phyloP scores from a whole-genome alignment of 2,797 vertebrate species.

The Spinus olivaceus region DNA sequence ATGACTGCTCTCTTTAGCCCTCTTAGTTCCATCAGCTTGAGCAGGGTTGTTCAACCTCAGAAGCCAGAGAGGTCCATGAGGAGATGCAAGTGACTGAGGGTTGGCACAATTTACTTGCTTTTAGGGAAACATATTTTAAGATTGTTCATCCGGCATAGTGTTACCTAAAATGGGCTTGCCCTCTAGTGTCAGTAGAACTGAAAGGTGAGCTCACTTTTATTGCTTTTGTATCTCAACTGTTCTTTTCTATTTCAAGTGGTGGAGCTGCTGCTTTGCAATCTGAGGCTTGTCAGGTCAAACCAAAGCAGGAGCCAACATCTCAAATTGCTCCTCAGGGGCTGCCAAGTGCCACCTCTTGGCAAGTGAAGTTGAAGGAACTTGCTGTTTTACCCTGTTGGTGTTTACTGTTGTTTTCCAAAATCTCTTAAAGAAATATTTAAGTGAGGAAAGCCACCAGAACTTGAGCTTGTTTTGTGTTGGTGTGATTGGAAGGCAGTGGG shows the following conservation, averaged over 20 bases:
- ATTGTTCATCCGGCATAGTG: background rate
- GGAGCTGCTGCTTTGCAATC: constrained; percentile 43
- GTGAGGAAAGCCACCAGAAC: background rate
- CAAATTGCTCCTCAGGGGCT: background rate
- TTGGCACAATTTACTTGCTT: background rate
- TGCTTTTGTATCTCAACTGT: background rate
- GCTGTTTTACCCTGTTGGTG: background rate
- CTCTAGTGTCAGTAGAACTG: constrained; percentile 51
- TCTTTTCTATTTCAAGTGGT: constrained; percentile 17
- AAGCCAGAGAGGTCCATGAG: background rate
- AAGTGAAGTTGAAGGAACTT: background rate
- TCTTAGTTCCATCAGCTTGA: background rate
- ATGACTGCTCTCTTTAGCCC: background rate
- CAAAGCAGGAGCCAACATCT: background rate
- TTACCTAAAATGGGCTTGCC: constrained; percentile 57
- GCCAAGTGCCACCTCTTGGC: background rate
- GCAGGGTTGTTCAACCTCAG: background rate
- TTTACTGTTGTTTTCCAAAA: background rate
- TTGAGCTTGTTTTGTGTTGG: background rate
- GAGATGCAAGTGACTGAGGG: background rate
- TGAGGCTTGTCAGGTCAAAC: background rate
- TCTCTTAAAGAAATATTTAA: background rate
- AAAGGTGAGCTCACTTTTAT: background rate
- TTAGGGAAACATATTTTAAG: background rate
- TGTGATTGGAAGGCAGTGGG: background rate